A percentile compares a stretch with the other conserved stretches of the same genome.
phyloP scores from a whole-genome alignment of 2,113 vertebrate species.

The Tychaedon coryphoeus region DNA sequence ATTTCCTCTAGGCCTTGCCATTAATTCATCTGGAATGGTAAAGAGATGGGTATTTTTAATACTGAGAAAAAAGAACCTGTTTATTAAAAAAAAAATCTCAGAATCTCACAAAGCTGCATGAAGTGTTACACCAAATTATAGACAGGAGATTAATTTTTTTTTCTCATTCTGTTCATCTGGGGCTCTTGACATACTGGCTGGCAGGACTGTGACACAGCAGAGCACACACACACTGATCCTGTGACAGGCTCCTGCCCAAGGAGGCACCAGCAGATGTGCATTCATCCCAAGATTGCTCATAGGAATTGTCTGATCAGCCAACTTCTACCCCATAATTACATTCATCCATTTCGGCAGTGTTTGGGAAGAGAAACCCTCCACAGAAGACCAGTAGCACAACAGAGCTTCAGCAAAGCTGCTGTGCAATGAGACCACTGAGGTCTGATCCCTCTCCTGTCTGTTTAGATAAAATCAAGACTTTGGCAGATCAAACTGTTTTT shows the following conservation, averaged over 20 bases:
- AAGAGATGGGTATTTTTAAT: background rate
- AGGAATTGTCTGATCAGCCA: background rate
- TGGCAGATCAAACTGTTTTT: background rate
- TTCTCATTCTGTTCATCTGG: background rate
- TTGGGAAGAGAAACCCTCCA: background rate
- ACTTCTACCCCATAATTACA: background rate
- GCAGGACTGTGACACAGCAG: background rate
- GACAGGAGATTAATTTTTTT: background rate
- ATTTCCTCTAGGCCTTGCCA: background rate
- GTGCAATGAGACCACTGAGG: background rate
- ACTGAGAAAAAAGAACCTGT: background rate
- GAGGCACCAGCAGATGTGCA: background rate
- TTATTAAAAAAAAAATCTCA: background rate
- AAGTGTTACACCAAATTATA: background rate
- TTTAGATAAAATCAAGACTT: background rate
- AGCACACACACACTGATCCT: background rate
- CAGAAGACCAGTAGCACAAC: background rate
- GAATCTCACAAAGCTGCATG: background rate
- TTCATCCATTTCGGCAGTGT: background rate
- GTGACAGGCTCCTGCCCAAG: background rate
- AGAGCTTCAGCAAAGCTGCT: background rate
- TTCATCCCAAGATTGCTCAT: background rate
- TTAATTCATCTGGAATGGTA: background rate
- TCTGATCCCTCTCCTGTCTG: background rate
- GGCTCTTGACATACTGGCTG: background rate